Conservation (phyloP, 2,113 vertebrate species). For the Chloropsis cyanopogon region DNA sequence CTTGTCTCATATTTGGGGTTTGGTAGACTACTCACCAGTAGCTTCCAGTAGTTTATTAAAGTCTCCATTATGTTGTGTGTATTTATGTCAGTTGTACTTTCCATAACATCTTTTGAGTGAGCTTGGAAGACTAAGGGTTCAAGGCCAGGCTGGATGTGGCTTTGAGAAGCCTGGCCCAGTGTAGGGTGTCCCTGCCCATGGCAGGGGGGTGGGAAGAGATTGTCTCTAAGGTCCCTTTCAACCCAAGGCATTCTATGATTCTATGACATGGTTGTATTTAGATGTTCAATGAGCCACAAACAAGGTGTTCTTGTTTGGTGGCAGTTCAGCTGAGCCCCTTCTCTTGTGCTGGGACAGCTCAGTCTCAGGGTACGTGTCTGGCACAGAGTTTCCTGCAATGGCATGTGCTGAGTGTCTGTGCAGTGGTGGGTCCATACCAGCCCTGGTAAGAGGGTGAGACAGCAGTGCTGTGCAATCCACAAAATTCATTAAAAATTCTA, state of each 20-base stretch:
- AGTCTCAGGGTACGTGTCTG: accelerated
- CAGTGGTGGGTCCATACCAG: not conserved
- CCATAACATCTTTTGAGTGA: not conserved
- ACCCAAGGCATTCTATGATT: not conserved
- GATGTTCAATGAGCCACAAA: not conserved
- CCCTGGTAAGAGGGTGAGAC: not conserved
- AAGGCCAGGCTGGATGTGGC: not conserved
- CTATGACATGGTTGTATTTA: accelerated
- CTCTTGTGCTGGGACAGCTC: not conserved
- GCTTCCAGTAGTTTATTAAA: not conserved
- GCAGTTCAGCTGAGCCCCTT: not conserved
- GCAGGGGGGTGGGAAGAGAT: accelerated
- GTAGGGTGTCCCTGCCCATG: not conserved
- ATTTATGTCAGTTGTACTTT: not conserved
- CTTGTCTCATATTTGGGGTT: not conserved
- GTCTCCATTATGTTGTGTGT: not conserved
- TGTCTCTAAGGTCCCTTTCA: not conserved
- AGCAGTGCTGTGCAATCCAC: not conserved
- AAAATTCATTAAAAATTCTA: too few relatives aligned
- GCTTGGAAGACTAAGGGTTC: not conserved
- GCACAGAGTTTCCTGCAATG: not conserved
- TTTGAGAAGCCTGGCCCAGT: not conserved
- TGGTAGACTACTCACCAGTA: not conserved
- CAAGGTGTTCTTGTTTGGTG: not conserved
- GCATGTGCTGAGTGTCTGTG: accelerated